A percentile compares a stretch with the other conserved stretches of the same genome.
Evolutionary conservation across 1,140 invertebrate genomes (phyloP).

Genomic region (Apis mellifera): DNA sequence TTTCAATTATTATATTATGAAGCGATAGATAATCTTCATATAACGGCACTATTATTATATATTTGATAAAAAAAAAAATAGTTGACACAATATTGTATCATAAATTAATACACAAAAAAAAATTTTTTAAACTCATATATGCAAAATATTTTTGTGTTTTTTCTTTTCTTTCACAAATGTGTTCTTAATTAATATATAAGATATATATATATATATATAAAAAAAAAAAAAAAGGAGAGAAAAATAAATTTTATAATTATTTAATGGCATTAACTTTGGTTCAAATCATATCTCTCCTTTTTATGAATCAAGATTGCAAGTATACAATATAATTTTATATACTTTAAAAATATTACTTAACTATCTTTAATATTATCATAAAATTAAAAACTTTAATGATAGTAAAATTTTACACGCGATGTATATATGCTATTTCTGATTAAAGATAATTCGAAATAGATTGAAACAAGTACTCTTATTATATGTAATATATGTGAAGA

Average conservation of each 20-base stretch:
- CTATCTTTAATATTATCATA: slow-evolving; percentile 6
- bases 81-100: neutral
- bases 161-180: slow-evolving; percentile 34
- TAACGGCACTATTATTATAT: neutral
- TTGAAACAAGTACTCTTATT: slow-evolving; percentile 23
- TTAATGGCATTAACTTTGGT: slow-evolving; percentile 58
- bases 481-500: slow-evolving; percentile 9
- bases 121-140: neutral
- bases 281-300: slow-evolving; percentile 51
- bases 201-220: slow-evolving; percentile 41
- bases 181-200: slow-evolving; percentile 55
- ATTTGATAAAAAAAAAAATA: neutral
- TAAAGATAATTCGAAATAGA: slow-evolving; percentile 1
- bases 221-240: slow-evolving; percentile 14
- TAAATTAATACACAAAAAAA: neutral
- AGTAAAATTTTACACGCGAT: slow-evolving; percentile 1
- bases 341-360: slow-evolving; percentile 54
- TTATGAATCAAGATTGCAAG: slow-evolving; percentile 50
- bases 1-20: neutral
- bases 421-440: slow-evolving; percentile 35
- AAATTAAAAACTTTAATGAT: slow-evolving; percentile 34
- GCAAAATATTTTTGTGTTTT: slow-evolving; percentile 22
- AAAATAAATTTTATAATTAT: slow-evolving; percentile 54
- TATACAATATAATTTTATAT: slow-evolving; percentile 38
- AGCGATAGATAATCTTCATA: neutral